These are phyloP conservation scores for Marasmarcha lunaedactyla DNA, from an alignment of 2,888 invertebrate genomes.

Conservation along the genomic window DNA sequence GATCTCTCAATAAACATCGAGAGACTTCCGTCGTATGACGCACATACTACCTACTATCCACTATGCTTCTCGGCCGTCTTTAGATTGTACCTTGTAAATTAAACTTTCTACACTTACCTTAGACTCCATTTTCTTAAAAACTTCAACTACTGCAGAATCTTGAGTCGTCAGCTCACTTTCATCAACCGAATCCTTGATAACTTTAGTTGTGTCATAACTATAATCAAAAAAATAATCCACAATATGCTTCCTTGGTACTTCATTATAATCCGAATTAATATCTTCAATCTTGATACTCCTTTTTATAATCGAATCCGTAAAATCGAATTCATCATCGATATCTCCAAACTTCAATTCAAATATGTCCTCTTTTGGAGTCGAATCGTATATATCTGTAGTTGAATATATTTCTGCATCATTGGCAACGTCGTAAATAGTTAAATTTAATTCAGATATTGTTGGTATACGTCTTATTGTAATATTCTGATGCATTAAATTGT, in stretches of 20 bases:
- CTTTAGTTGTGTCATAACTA: constrained; percentile 21
- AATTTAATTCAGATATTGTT: constrained; percentile 41
- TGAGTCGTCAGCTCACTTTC: too few relatives aligned
- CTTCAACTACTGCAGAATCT: too few relatives aligned
- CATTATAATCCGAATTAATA: constrained; percentile 24
- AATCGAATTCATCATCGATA: constrained; percentile 22
- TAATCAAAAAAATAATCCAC: constrained; percentile 40
- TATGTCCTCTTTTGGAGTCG: constrained; percentile 21
- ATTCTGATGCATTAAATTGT: constrained; percentile 49
- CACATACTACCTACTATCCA: too few relatives aligned
- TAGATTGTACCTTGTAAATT: too few relatives aligned
- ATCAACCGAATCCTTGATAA: constrained; percentile 31
- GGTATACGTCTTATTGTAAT: constrained; percentile 54
- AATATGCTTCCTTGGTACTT: constrained; percentile 23
- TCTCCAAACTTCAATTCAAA: constrained; percentile 22
- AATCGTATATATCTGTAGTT: constrained; percentile 15
- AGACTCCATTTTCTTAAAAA: too few relatives aligned
- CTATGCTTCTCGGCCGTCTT: too few relatives aligned
- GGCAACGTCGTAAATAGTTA: not conserved
- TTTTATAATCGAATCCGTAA: constrained; percentile 16
- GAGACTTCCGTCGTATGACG: too few relatives aligned
- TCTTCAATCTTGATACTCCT: constrained; percentile 18
- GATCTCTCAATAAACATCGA: too few relatives aligned
- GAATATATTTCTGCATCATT: constrained; percentile 24
- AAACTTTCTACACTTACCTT: too few relatives aligned